phyloP scores from a whole-genome alignment of 1,140 invertebrate genomes.

The Nephila pilipes region DNA sequence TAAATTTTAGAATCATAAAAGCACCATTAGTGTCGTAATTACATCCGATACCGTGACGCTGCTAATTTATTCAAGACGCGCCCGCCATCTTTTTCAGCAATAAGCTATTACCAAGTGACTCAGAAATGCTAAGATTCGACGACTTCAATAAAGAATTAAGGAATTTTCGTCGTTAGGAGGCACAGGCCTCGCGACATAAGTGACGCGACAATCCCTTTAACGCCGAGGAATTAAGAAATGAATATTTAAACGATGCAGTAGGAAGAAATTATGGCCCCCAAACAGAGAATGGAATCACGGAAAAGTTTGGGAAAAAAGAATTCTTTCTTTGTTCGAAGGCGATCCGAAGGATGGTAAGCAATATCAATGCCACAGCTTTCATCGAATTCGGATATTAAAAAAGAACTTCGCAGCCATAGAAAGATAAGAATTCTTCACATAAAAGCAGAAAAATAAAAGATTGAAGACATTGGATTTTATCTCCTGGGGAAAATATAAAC shows the following conservation, averaged over 20 bases:
- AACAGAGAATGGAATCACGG: neutral
- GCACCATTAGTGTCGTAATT: constrained; percentile 32
- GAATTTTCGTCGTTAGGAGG: neutral
- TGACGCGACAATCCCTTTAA: constrained; percentile 36
- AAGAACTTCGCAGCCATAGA: too few species aligned
- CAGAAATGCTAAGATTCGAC: neutral
- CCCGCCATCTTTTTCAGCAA: constrained; percentile 31
- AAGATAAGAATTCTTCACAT: too few species aligned
- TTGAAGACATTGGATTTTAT: too few species aligned
- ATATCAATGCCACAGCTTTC: too few species aligned
- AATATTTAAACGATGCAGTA: constrained; percentile 39
- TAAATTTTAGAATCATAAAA: constrained; percentile 13
- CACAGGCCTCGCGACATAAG: neutral
- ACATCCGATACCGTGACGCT: constrained; percentile 14
- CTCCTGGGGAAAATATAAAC: too few species aligned
- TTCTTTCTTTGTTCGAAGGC: neutral
- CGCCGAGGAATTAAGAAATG: constrained; percentile 44
- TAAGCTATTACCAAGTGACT: constrained; percentile 14
- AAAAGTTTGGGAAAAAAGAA: neutral
- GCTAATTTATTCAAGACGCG: constrained; percentile 56
- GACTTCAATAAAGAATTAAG: neutral
- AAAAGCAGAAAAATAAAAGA: too few species aligned
- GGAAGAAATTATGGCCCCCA: neutral
- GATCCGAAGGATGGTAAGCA: neutral
- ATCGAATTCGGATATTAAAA: too few species aligned